A percentile compares a stretch with the other conserved stretches of the same genome.
These are phyloP conservation scores for Drosophila ochracea DNA, from an alignment of 2,888 invertebrate species.

Conservation along the genomic window DNA sequence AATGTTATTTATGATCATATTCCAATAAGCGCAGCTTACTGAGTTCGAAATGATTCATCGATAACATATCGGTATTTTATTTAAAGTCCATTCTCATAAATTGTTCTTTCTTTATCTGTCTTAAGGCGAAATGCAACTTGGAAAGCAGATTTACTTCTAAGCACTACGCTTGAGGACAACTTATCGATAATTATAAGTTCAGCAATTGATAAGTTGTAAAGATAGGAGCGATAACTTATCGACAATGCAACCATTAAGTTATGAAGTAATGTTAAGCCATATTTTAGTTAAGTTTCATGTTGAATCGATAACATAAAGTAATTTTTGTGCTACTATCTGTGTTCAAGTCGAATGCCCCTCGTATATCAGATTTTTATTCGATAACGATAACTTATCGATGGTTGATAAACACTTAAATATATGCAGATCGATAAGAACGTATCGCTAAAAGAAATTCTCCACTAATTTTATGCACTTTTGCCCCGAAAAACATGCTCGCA, in stretches of 20 bases:
- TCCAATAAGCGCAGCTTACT: neutral
- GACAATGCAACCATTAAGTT: no score
- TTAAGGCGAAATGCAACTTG: neutral
- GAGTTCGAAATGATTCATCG: neutral
- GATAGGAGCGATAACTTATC: no score
- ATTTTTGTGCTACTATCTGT: fast-evolving
- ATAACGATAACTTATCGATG: neutral
- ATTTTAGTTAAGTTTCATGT: no score
- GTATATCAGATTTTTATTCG: neutral
- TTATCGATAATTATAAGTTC: no score
- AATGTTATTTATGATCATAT: neutral
- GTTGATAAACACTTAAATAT: neutral
- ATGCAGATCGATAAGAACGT: neutral
- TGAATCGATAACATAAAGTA: conserved; percentile 1
- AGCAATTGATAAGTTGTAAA: no score
- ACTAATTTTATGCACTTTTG: no score
- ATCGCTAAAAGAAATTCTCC: neutral
- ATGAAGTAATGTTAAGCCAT: no score
- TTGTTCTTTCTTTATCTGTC: neutral
- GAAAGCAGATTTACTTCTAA: no score
- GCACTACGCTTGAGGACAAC: no score
- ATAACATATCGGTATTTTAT: conserved; percentile 1
- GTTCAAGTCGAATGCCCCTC: fast-evolving
- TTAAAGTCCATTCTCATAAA: neutral
- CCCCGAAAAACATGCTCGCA: neutral